phyloP scores from a whole-genome alignment of 2,797 vertebrate species.

The Heliangelus exortis region DNA sequence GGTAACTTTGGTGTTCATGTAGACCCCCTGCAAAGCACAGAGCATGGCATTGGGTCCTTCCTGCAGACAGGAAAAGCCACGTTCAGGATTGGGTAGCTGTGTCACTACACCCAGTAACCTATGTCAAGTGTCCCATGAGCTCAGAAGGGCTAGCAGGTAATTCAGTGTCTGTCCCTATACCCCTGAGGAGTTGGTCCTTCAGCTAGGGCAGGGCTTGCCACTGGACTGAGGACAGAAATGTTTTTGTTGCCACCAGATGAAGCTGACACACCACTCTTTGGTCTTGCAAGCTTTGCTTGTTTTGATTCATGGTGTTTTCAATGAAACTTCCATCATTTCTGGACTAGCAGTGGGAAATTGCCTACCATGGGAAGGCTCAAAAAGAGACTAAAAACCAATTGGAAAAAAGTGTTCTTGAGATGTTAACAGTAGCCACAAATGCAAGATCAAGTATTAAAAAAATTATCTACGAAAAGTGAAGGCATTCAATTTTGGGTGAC shows the following conservation, averaged over 20 bases:
- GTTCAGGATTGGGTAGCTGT: accelerated
- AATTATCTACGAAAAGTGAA: neutral
- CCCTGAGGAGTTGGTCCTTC: neutral
- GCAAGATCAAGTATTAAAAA: neutral
- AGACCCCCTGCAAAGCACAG: neutral
- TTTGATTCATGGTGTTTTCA: neutral
- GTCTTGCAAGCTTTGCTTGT: neutral
- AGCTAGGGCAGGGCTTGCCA: neutral
- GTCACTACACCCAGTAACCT: neutral
- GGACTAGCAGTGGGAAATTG: neutral
- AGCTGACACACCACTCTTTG: neutral
- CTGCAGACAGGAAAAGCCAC: neutral
- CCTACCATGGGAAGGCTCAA: neutral
- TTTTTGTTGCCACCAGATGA: neutral
- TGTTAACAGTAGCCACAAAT: neutral
- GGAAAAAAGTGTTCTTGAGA: neutral
- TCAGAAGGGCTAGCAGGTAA: neutral
- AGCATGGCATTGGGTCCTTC: neutral
- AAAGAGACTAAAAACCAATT: neutral
- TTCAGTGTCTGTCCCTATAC: neutral
- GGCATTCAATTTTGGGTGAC: neutral
- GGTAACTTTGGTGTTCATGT: neutral
- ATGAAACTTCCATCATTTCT: neutral
- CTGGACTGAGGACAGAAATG: neutral
- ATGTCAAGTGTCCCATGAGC: accelerated